A percentile compares a stretch with the other conserved stretches of the same genome.
These are phyloP conservation scores for Graphium colonna DNA, from an alignment of 2,888 invertebrate genomes.

Conservation along the genomic window DNA sequence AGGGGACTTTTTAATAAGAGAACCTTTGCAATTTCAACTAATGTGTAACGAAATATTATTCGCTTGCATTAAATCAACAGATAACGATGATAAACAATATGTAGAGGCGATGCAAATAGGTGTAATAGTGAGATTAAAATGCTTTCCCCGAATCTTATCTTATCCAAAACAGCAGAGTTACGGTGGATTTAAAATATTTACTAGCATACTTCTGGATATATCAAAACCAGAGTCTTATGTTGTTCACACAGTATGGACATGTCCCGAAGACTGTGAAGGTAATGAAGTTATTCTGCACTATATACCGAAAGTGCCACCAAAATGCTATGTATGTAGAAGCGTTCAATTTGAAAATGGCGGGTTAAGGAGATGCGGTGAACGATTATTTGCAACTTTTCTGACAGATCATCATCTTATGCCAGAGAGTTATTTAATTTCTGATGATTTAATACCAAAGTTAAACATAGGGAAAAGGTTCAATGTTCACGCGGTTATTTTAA, in stretches of 20 bases:
- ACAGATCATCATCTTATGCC: constrained; percentile 37
- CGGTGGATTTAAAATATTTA: constrained; percentile 44
- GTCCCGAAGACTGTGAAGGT: constrained; percentile 69
- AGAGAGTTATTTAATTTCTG: constrained; percentile 47
- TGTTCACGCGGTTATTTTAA: constrained; percentile 45
- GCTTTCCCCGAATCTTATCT: constrained; percentile 41
- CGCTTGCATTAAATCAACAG: constrained; percentile 48
- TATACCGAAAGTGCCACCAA: constrained; percentile 61
- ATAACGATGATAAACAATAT: constrained; percentile 34
- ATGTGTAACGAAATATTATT: constrained; percentile 55
- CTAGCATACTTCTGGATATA: constrained; percentile 50
- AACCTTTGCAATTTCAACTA: constrained; percentile 53
- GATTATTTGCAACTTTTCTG: constrained; percentile 51
- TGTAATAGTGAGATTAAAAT: constrained; percentile 50
- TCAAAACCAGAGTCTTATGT: constrained; percentile 56
- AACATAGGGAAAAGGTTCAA: constrained; percentile 48
- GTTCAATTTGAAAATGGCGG: constrained; percentile 63
- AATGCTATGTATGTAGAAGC: constrained; percentile 57
- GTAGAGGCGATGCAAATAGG: constrained; percentile 49
- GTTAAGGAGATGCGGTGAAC: constrained; percentile 61
- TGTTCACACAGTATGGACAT: constrained; percentile 67
- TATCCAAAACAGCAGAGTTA: constrained; percentile 38
- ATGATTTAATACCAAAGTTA: constrained; percentile 55
- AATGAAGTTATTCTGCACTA: constrained; percentile 59
- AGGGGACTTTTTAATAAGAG: constrained; percentile 48